Base-by-base conservation (phyloP, 92 coral and sea anemone species). In the Zoanthus sociatus region DNA sequence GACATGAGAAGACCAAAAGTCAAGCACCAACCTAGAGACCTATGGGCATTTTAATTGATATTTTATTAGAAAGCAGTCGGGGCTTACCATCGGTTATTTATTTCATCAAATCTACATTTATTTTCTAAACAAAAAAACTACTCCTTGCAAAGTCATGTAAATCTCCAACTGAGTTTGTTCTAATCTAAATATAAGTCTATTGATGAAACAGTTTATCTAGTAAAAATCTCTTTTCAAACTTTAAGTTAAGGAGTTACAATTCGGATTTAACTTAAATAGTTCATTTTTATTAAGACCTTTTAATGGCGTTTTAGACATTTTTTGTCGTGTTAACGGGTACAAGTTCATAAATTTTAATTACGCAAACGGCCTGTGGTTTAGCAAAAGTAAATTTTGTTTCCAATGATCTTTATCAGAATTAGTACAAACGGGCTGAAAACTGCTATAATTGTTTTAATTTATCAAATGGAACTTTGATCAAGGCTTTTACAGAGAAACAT, bases 361-460 rank as follows among this genome's bases (percentile, higher is more conserved):
- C 85, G 12, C 67, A 54, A 81, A 81, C 85, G 75, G 85, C 31
- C 53, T 81, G 42, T 67, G 85, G 85, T 81, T 18, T 18, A 48
- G 51, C 42, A 46, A 67, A 64, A 66, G 74, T 26, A 64, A 81
- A 64, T 77, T 47, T 68, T 4, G 13, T 20, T 67, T 64, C 75
- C 61, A 81, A 26, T 81, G 76, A 81, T 81, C 75, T 81, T 81
- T 78, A 81, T 81, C 85, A 67, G 26, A 81, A 81, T 47, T 47
- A 47, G 73, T 46, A 16, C 10, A 44, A 81, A 67, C n/a, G n/a
- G 73, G 73, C 64, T 81, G 85, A n/a, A 81, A 81, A 58, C 66
- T 48, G 85, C 85, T 67, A 42, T 66, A 47, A 81, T 53, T 48
- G 32, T 66, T 81, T 26, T 63, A 31, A 10, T 69, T 30, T 69